Base-by-base conservation (phyloP, 30 jellyfish, hydroid and myxozoan genomes). In the Cassiopea xamachana region DNA sequence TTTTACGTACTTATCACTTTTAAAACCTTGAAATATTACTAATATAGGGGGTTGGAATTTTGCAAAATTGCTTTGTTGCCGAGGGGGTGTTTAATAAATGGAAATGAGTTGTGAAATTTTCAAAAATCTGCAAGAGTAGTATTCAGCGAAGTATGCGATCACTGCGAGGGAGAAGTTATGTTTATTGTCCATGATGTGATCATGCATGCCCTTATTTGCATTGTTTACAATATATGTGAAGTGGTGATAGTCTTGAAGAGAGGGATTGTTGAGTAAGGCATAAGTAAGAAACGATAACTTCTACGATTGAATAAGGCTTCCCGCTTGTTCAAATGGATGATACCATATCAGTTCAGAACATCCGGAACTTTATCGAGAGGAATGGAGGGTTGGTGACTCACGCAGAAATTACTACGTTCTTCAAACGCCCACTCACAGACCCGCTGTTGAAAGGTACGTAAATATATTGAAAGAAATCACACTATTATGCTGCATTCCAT, bases 331-430 rank as follows among this genome's bases (percentile, higher is more conserved):
- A 70, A 17, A 2, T 78, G 60, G 98, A 81, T 75, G 98, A 94
- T 58, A 58, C 89, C 10, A 89, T 94, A 60, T 46, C 97, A 7
- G 80, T 90, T 55, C 97, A 85, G n/a, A 88, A 93, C 67, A 93
- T 94, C 77, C 70, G 82, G 39, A 90, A 64, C 18, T 89, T 64
- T 67, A 84, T 94, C 6, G 18, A 48, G 44, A 43, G 78, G 44
- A 87, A 85, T 49, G 96, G 89, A 48, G 99, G 99, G 10, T 87
- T 75, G 79, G 97, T 86, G 46, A 84, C 75, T 69, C 98, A 96
- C 55, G 18, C 96, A 4, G 99, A 96, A 2, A 69, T 96, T 27
- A 94, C 92, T 1, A 88, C 79, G 39, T 82, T 88, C 64, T 96
- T 96, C 74, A 89, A 94, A 58, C 74, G 92, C 69, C 98, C 92